Evolutionary conservation across 2,888 invertebrate species (phyloP).

Genomic region (Spisula solida): DNA sequence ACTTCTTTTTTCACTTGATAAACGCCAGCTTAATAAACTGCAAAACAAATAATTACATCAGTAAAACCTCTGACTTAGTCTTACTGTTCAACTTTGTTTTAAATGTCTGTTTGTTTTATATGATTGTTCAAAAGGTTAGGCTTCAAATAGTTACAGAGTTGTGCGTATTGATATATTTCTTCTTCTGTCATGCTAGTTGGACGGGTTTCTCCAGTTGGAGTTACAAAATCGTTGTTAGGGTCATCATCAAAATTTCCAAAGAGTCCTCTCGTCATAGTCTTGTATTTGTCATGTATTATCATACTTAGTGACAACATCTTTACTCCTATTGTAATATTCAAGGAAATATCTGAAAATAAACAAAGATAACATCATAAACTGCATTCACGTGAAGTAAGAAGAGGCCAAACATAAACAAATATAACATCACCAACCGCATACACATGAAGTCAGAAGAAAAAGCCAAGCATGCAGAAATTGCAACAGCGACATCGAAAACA

Average conservation of each 20-base stretch:
- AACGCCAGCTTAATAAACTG: too few species aligned
- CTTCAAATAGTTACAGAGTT: slow-evolving; percentile 40
- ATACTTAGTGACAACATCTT: slow-evolving; percentile 66
- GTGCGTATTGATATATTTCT: slow-evolving; percentile 38
- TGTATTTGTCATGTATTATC: slow-evolving; percentile 70
- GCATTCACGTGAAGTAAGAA: not conserved
- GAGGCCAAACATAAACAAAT: not conserved
- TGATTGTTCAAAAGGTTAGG: not conserved
- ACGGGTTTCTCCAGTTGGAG: slow-evolving; percentile 41
- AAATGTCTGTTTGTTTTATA: too few species aligned
- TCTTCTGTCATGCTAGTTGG: slow-evolving; percentile 28
- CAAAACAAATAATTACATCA: not conserved
- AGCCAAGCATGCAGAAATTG: too few species aligned
- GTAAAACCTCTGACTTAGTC: not conserved
- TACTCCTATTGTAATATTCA: slow-evolving; percentile 40
- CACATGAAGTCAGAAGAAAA: too few species aligned
- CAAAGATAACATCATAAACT: not conserved
- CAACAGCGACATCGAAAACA: too few species aligned
- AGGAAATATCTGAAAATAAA: slow-evolving; percentile 40
- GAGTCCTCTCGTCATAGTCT: slow-evolving; percentile 74
- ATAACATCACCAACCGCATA: too few species aligned
- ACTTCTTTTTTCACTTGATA: too few species aligned
- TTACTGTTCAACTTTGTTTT: not conserved
- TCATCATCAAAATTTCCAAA: slow-evolving; percentile 80
- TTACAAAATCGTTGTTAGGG: slow-evolving; percentile 75